Base-by-base conservation (phyloP, 2,797 vertebrate genomes). In the Sebastes kiyomatsui region DNA sequence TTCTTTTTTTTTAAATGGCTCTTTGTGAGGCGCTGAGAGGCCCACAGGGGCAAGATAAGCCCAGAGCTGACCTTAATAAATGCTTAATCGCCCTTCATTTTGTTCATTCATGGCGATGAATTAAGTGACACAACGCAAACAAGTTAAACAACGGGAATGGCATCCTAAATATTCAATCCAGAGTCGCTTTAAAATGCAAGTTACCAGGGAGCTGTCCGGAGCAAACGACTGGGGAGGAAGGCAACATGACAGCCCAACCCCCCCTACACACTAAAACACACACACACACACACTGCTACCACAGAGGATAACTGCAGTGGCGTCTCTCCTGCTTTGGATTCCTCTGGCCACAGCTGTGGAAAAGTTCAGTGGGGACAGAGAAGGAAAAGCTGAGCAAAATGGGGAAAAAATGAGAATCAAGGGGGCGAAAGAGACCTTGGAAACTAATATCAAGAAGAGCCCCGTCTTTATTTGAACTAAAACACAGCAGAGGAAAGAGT, bases 61-160 rank as follows among this genome's bases (percentile, higher is more conserved):
- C 80, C 81, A 55, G 65, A 28, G 38, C 83, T 88, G 92, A 93
- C 92, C 91, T 94, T 93, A 85, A 95, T 91, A 93, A 94, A 95
- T 88, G 92, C 88, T 90, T 89, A 90, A 94, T 91, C 83, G 46
- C 73, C 85, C 86, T 91, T 92, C 81, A 91, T 92, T 92, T 94
- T 91, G 87, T 92, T 92, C 92, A 90, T 92, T 91, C 89, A 89
- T 59, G 82, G 83, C 5, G 46, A 77, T 72, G 89, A 93, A 89
- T 90, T 90, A 90, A 90, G 88, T 90, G 92, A 91, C 92, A 93
- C 87, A 73, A 90, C 30, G 62, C 88, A 92, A 93, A 94, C 90
- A 91, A 88, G 87, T 89, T 93, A 93, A 94, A 94, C 91, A 93
- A 94, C 93, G 68, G 87, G 90, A 93, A 93, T 89, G 93, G 91